phyloP scores from a whole-genome alignment of 2,888 invertebrate species.

The Podabrus alpinus region DNA sequence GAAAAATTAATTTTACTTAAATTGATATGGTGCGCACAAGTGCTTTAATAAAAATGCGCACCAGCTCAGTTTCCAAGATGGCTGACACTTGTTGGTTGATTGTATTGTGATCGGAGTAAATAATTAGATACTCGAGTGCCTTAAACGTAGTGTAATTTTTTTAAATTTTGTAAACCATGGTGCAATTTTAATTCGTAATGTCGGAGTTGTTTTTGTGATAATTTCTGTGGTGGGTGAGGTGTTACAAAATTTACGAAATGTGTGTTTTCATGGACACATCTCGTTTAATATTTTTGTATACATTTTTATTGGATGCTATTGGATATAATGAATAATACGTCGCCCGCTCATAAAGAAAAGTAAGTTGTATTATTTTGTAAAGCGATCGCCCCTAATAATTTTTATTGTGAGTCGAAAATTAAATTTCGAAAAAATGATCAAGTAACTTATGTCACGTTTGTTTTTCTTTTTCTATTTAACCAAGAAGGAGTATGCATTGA shows the following conservation, averaged over 20 bases:
- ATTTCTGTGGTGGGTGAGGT: conserved; percentile 41
- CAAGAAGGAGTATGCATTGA: conserved; percentile 30
- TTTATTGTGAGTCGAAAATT: background rate
- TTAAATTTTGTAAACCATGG: conserved; percentile 31
- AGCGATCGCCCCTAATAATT: background rate
- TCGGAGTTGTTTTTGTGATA: conserved; percentile 29
- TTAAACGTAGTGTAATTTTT: conserved; percentile 41
- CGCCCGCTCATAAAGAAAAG: conserved; percentile 44
- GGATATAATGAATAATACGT: conserved; percentile 50
- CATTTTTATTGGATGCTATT: conserved; percentile 42
- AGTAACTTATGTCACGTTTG: conserved; percentile 38
- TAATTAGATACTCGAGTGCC: conserved; percentile 44
- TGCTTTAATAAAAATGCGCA: conserved; percentile 15
- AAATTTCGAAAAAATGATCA: conserved; percentile 4
- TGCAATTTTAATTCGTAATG: conserved; percentile 24
- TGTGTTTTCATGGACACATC: conserved; percentile 45
- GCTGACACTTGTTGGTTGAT: conserved; percentile 56
- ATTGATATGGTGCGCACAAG: conserved; percentile 28
- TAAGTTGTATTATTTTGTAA: conserved; percentile 29
- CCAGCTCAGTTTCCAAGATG: conserved; percentile 47
- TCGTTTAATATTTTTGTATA: conserved; percentile 35
- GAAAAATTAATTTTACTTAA: conserved; percentile 5
- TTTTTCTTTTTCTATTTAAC: conserved; percentile 36
- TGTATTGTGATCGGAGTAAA: conserved; percentile 43
- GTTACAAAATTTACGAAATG: conserved; percentile 43